Percentiles rank a stretch among this genome's conserved stretches.
Conservation (phyloP, 1,140 invertebrate genomes). For the Zaprionus tsacasi region DNA sequence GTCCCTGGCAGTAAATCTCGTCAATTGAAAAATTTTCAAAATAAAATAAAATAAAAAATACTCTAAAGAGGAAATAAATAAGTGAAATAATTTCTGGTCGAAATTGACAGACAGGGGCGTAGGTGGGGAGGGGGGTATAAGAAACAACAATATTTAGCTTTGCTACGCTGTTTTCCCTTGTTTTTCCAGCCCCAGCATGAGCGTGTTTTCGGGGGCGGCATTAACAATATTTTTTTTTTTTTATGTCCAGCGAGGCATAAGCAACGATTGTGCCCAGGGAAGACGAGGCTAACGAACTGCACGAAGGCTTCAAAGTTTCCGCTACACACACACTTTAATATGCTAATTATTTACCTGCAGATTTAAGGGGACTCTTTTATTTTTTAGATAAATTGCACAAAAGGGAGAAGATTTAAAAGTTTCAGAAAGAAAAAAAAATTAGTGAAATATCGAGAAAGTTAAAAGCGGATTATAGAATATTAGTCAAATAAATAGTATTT, state of each 20-base stretch:
- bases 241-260: not conserved
- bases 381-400: not conserved
- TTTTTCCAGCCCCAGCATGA: not conserved
- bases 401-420: not conserved
- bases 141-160: conserved; percentile 20
- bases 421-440: not conserved
- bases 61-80: conserved; percentile 36
- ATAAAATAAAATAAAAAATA: conserved; percentile 38
- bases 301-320: not conserved
- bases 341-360: not conserved
- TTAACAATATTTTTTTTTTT: conserved; percentile 20
- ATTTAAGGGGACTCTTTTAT: no score
- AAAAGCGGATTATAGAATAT: no score
- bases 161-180: conserved; percentile 5
- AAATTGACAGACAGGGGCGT: conserved; percentile 2
- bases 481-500: no score
- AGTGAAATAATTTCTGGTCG: conserved; percentile 32
- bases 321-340: not conserved
- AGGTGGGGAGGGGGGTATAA: not conserved
- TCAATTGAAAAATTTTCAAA: conserved; percentile 69
- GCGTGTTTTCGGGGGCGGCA: not conserved
- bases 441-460: no score
- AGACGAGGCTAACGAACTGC: not conserved
- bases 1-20: conserved; percentile 68
- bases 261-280: not conserved